Conservation (phyloP, 2,113 vertebrate species). For the Lagopus leucura region DNA sequence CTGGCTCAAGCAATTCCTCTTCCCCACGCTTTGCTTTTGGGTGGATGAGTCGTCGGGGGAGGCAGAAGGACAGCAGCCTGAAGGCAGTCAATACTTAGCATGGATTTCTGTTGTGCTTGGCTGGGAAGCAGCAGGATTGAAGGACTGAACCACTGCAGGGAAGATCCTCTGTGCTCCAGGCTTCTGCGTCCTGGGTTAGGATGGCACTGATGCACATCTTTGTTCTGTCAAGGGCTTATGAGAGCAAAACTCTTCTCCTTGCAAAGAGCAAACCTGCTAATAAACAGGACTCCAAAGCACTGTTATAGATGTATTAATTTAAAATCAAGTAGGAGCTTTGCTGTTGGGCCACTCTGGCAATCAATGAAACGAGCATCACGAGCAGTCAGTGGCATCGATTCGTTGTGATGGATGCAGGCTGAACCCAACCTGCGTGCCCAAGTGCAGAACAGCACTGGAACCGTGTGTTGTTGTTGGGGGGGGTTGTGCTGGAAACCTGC, state of each 20-base stretch:
- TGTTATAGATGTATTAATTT: background rate
- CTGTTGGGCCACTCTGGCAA: background rate
- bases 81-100: background rate
- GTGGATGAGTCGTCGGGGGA: background rate
- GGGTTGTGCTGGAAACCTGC: background rate
- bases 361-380: background rate
- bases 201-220: background rate
- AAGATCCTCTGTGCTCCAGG: background rate
- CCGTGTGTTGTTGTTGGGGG: rapidly evolving
- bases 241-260: background rate
- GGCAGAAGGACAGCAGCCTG: background rate
- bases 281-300: background rate
- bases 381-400: background rate
- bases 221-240: background rate
- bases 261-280: background rate
- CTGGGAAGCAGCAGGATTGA: background rate
- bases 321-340: slow-evolving; percentile 2
- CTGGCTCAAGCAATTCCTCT: background rate
- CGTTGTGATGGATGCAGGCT: background rate
- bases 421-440: background rate
- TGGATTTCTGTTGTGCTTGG: background rate
- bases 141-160: background rate
- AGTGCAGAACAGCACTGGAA: background rate
- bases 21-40: rapidly evolving
- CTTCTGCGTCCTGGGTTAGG: rapidly evolving